Evolutionary conservation across 2,113 vertebrate genomes (phyloP).

Genomic region (Ameiurus melas): DNA sequence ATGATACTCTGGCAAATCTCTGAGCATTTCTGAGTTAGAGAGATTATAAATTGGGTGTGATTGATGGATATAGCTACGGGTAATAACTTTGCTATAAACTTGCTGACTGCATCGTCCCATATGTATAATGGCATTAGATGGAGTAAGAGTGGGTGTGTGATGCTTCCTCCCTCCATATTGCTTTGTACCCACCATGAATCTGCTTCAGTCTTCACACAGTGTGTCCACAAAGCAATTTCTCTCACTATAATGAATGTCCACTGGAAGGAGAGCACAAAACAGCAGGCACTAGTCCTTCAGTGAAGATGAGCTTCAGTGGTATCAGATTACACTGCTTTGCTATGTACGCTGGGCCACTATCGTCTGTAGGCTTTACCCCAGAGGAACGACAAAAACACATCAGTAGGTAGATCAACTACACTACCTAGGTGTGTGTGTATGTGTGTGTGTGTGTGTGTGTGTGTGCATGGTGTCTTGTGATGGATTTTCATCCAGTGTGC

Average conservation of each 20-base stretch:
- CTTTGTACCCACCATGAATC: conserved; percentile 11
- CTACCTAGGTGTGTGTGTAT: background rate
- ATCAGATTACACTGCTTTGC: background rate
- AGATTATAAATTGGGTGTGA: background rate
- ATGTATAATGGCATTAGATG: conserved; percentile 40
- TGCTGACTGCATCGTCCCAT: conserved; percentile 38
- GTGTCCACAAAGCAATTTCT: conserved; percentile 51
- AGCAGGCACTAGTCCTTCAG: conserved; percentile 25
- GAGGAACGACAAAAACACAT: conserved; percentile 12
- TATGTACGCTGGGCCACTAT: background rate
- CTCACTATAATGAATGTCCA: conserved; percentile 48
- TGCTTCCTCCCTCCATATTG: conserved; percentile 16
- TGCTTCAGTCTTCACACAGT: conserved; percentile 41
- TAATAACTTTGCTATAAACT: conserved; percentile 29
- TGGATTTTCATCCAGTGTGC: background rate
- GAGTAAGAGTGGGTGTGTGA: conserved; percentile 5
- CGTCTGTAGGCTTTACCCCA: conserved; percentile 8
- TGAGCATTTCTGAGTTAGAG: conserved; percentile 2
- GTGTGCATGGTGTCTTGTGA: background rate
- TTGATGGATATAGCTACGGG: conserved; percentile 22
- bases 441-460: background rate
- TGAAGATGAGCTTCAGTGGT: conserved; percentile 26
- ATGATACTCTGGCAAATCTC: conserved; percentile 14
- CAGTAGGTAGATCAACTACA: background rate
- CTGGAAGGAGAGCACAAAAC: conserved; percentile 32